Base-by-base conservation (phyloP, 2,888 invertebrate genomes). In the Electrophaes corylata region DNA sequence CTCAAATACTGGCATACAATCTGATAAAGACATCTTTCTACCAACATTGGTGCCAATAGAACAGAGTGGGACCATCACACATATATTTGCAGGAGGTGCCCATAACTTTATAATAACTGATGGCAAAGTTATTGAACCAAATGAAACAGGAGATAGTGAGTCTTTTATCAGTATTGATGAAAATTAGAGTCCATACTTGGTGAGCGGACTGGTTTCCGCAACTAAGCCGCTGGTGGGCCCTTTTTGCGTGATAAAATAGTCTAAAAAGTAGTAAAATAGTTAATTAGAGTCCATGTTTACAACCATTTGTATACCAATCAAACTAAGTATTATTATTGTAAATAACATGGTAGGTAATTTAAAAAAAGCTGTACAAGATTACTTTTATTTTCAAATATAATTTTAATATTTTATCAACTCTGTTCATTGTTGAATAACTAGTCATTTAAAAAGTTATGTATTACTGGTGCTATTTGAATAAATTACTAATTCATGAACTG, bases 1-100 rank as follows among this genome's bases (percentile, higher is more conserved):
- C 86, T 96, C 96, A 35, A 97, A 95, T 79, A 97, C 97, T 72
- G 97, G 97, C 51, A 94, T 76, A 33, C 64, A 64, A 40, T 69
- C 94, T 23, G 76, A 83, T 14, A 72, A 73, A 51, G 67, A 71
- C 50, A 79, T 91, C 14, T 74, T 73, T 57, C 59, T 62, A 41
- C 91, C 91, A 16, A 85, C 83, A 14, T 61, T 78, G 66, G 81
- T 91, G 33, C 75, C 78, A 37, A 59, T 88, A 23, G 72, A 80
- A 43, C 63, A 56, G 43, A 72, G 69, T 65, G 57, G 56, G 35
- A 63, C 57, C 55, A 80, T 88, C 40, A 79, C 71, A 40, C 78
- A 82, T 63, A 79, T 89, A 44, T 92, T 78, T 75, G 81, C 86
- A 57, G 92, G 92, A 11, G 84, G 90, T 37, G 91, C 91, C 39